Conservation (phyloP, 2,113 vertebrate species). For the Labeo rohita region DNA sequence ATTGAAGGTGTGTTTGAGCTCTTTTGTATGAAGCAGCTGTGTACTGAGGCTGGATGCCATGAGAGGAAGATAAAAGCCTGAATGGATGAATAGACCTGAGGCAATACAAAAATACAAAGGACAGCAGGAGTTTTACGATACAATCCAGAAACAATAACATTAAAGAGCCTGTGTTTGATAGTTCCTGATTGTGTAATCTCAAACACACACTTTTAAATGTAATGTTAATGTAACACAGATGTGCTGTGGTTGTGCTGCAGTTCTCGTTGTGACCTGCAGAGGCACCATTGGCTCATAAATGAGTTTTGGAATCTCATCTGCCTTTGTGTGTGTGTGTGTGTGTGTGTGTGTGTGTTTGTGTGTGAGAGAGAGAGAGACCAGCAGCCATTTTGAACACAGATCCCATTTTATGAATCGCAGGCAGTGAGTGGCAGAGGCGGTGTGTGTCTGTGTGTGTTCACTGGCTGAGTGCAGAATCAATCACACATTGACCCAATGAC, state of each 20-base stretch:
- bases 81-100: background rate
- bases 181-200: background rate
- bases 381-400: conserved; percentile 80
- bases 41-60: conserved; percentile 9
- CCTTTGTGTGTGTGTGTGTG: conserved; percentile 45
- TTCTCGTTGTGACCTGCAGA: conserved; percentile 60
- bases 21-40: background rate
- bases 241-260: conserved; percentile 39
- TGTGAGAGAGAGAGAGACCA: conserved; percentile 28
- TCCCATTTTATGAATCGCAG: conserved; percentile 80
- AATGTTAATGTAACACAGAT: conserved; percentile 46
- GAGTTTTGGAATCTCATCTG: conserved; percentile 27
- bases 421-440: background rate
- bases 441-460: background rate
- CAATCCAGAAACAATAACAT: conserved; percentile 21
- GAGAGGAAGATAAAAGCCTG: background rate
- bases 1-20: background rate
- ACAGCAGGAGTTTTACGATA: conserved; percentile 6
- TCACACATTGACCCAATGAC: conserved; percentile 64
- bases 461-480: conserved; percentile 3
- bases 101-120: conserved; percentile 20
- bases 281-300: conserved; percentile 75
- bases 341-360: background rate
- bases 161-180: background rate
- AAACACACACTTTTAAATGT: background rate